phyloP scores from a whole-genome alignment of 2,888 invertebrate genomes.

The Coecobrya sp. region DNA sequence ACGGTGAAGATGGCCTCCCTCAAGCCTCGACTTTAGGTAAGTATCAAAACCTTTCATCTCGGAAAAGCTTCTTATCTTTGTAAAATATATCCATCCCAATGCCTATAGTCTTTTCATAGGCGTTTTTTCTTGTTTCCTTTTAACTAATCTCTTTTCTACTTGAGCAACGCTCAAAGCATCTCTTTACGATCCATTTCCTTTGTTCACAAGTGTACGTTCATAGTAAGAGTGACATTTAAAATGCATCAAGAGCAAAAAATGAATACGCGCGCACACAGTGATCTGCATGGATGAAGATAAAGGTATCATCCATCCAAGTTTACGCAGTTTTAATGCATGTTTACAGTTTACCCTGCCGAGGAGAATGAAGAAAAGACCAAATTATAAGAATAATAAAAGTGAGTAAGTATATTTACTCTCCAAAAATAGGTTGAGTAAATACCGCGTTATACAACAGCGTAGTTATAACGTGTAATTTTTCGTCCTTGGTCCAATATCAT shows the following conservation, averaged over 20 bases:
- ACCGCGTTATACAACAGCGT: background rate
- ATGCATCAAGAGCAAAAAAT: slow-evolving; percentile 61
- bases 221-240: slow-evolving; percentile 60
- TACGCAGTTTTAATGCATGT: too few species aligned
- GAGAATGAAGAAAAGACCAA: background rate
- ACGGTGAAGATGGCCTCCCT: slow-evolving; percentile 84
- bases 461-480: too few species aligned
- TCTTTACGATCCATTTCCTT: slow-evolving; percentile 76
- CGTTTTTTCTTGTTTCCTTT: slow-evolving; percentile 10
- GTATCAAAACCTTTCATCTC: slow-evolving; percentile 41
- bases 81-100: background rate
- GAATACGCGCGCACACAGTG: background rate
- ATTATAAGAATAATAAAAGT: background rate
- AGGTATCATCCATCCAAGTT: too few species aligned
- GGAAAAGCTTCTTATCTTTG: slow-evolving; percentile 26
- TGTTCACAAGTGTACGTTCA: slow-evolving; percentile 47
- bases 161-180: slow-evolving; percentile 55
- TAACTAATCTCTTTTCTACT: slow-evolving; percentile 61
- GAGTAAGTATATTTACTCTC: background rate
- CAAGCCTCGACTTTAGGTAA: slow-evolving; percentile 86
- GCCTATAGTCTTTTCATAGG: background rate
- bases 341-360: background rate
- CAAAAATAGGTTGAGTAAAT: background rate
- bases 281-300: background rate
- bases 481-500: background rate